Evolutionary conservation across 2,113 vertebrate species (phyloP).

Genomic region (Acanthochromis polyacanthus): DNA sequence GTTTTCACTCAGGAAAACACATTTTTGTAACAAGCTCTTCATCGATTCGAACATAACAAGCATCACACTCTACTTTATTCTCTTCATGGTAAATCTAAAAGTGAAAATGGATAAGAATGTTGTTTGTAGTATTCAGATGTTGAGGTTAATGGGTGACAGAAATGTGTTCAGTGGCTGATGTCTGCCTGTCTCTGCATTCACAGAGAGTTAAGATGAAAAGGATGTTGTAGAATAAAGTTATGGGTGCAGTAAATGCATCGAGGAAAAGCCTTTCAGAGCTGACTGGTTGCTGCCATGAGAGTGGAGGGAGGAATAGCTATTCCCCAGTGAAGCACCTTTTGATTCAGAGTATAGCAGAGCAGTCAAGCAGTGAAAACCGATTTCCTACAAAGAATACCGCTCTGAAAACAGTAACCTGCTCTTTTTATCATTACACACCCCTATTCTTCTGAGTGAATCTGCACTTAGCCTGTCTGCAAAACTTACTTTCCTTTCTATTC

Average conservation of each 20-base stretch:
- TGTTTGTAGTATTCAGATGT: background rate
- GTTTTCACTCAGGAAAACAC: background rate
- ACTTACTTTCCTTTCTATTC: slow-evolving; percentile 16
- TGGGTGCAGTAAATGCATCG: slow-evolving; percentile 24
- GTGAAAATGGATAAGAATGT: background rate
- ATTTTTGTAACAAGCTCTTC: background rate
- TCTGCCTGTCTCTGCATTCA: slow-evolving; percentile 4
- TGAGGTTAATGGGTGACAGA: background rate
- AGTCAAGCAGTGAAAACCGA: slow-evolving; percentile 66
- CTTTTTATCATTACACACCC: slow-evolving; percentile 41
- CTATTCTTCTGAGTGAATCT: slow-evolving; percentile 31
- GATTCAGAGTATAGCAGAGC: slow-evolving; percentile 56
- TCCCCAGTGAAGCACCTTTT: slow-evolving; percentile 56
- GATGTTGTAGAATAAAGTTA: slow-evolving; percentile 27
- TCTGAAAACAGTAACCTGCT: slow-evolving; percentile 58
- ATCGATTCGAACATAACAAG: background rate
- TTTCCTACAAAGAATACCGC: slow-evolving; percentile 62
- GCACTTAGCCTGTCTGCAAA: slow-evolving; percentile 10
- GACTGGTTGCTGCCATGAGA: slow-evolving; percentile 42
- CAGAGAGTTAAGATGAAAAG: background rate
- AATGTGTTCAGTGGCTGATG: background rate
- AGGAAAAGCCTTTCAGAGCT: slow-evolving; percentile 35
- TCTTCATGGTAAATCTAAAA: background rate
- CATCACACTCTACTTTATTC: background rate
- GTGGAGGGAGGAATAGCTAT: slow-evolving; percentile 37